Base-by-base conservation (phyloP, 2,888 invertebrate species). In the Venustoraphidia nigricollis region DNA sequence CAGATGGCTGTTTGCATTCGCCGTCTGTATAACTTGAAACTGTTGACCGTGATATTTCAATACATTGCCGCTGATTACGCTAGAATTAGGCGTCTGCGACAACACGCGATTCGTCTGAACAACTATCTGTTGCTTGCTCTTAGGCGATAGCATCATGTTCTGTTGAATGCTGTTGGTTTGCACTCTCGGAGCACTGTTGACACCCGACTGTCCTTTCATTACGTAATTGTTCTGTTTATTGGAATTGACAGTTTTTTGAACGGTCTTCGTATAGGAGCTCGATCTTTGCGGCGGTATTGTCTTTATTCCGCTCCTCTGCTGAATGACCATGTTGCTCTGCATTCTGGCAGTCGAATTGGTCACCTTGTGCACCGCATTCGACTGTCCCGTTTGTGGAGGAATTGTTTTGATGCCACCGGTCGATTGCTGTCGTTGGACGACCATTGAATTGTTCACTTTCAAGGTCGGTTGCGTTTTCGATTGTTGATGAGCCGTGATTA, bases 201-300 rank as follows among this genome's bases (percentile, higher is more conserved):
- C 27, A 27, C 27, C 6, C 27, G 27, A 6, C 27, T 27, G 27
- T 13, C 40, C 40, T 34, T 46, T 46, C 40, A 46, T 17, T 34
- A 38, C 40, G 34, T 34, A 46, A 34, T 46, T 46, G 35, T 46
- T 46, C 9, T 35, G 36, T 39, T 46, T 46, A 5, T 34, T 8
- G 8, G 39, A 27, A 40, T n/a, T n/a, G 11, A 10, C 11, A 11
- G 34, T 40, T 46, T 46, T 46, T 34, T 38, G 34, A 10, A 34
- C 40, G 35, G n/a, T 36, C 34, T 27, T n/a, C 9, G 34, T 17
- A 35, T 41, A 13, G 9, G 34, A n/a, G 8, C 10, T 11, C 4
- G 62, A 56, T 38, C 63, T 53, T 51, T 67, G 67, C 1, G 67
- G 65, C 10, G 67, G 66, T 50, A 67, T 64, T 2, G 67, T 67